These are phyloP conservation scores for Disparrhopalites patrizii DNA, from an alignment of 2,888 invertebrate genomes.

Conservation along the genomic window DNA sequence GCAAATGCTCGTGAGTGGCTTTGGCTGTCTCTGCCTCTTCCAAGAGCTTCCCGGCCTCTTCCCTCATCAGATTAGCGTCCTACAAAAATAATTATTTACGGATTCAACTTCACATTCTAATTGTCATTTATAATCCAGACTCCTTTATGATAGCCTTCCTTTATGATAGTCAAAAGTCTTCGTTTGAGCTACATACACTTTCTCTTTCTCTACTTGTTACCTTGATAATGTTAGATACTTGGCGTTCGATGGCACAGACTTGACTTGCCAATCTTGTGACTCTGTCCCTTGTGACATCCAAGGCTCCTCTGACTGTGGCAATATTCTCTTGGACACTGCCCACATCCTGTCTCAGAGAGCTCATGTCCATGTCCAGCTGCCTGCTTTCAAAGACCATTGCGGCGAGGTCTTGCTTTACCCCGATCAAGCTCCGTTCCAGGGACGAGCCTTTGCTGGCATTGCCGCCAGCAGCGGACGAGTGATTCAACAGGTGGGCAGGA, in stretches of 20 bases:
- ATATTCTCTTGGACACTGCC: slow-evolving; percentile 43
- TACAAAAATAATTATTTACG: slow-evolving; percentile 1
- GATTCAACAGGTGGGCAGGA: not conserved
- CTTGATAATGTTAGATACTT: slow-evolving; percentile 39
- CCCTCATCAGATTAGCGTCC: slow-evolving; percentile 40
- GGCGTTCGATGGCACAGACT: slow-evolving; percentile 39
- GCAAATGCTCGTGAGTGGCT: slow-evolving; percentile 37
- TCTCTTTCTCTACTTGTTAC: no score
- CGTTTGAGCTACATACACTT: no score
- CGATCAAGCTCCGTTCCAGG: slow-evolving; percentile 7
- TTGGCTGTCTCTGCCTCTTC: slow-evolving; percentile 40
- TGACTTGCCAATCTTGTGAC: slow-evolving; percentile 36
- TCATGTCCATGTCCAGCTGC: slow-evolving; percentile 37
- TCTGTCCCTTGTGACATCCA: slow-evolving; percentile 36
- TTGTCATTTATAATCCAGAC: no score
- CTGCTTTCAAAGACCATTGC: slow-evolving; percentile 36
- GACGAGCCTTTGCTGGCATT: not conserved
- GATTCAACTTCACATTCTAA: not conserved
- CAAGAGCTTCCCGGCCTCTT: slow-evolving; percentile 38
- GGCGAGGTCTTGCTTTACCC: slow-evolving; percentile 38
- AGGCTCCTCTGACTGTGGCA: slow-evolving; percentile 35
- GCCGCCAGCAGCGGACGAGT: not conserved
- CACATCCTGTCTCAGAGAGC: slow-evolving; percentile 39
- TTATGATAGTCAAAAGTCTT: no score
- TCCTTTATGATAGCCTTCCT: no score